Evolutionary conservation across 2,797 vertebrate genomes (phyloP).

Genomic region (Falco columbarius): DNA sequence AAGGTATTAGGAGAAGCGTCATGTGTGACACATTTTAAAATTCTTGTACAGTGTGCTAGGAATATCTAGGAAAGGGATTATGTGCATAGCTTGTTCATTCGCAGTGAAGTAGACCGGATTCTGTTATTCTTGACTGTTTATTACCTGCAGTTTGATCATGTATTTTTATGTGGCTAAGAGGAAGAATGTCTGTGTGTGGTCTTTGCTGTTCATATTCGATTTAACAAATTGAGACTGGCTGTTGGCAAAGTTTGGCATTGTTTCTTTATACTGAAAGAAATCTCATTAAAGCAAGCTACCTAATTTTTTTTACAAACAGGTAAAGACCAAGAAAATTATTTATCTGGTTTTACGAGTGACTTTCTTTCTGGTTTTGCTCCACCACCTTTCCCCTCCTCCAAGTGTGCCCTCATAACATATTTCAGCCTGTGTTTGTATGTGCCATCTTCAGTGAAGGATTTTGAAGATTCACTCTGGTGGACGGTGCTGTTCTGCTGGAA

Average conservation of each 20-base stretch:
- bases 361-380: neutral
- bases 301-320: neutral
- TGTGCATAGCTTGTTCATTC: neutral
- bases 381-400: neutral
- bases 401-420: neutral
- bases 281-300: neutral
- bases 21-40: neutral
- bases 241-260: neutral
- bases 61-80: conserved; percentile 10
- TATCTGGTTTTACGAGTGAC: neutral
- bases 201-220: neutral
- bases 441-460: neutral
- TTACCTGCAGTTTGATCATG: neutral
- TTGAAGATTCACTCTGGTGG: rapidly evolving
- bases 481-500: neutral
- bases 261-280: neutral
- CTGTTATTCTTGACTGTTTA: neutral
- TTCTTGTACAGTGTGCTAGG: neutral
- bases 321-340: neutral
- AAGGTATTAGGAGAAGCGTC: conserved; percentile 32
- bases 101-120: neutral
- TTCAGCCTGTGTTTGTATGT: neutral
- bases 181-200: neutral
- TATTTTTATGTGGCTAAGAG: neutral
- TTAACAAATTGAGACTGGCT: neutral